Base-by-base conservation (phyloP, 2,113 vertebrate species). In the Cyanocitta stelleri region DNA sequence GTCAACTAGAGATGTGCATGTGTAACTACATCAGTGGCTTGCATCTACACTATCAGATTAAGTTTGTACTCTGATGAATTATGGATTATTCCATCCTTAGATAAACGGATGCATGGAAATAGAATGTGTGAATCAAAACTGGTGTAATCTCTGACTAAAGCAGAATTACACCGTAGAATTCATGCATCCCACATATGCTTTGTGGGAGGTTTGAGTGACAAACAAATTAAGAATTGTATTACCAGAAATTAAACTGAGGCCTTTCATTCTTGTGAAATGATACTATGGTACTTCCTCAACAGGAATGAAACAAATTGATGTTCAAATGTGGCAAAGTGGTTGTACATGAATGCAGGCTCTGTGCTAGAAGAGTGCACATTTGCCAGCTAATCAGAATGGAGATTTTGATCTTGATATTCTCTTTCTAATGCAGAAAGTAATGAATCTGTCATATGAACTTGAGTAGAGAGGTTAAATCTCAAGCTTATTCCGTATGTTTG, bases 361-460 rank as follows among this genome's bases (percentile, higher is more conserved):
- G 51, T 91, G 33, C 43, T 64, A 78, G 58, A 86, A 33, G 44
- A 35, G 35, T 48, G 39, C 35, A 62, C 21, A 37, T 73, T 93
- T 85, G 30, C 59, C 64, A 87, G 54, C 51, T 94, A 96, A 94
- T 93, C 85, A 95, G 63, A 93, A 85, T 13, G 16, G 49, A 89
- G 85, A 59, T 93, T 96, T 93, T 91, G 80, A 94, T 95, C 89
- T 87, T 74, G 32, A 54, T 51, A 49, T 89, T 90, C n/a, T 84
- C 71, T 86, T 44, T 93, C 23, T 85, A 95, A 81, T 54, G 59
- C 11, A 81, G 80, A 91, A 95, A 96, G 95, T 95, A 96, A 97
- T 58, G 62, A 90, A 78, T 67, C 61, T 92, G 80, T 85, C 74
- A 75, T 76, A 85, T 15, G 86, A 96, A 87, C 75, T 64, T 52